phyloP scores from a whole-genome alignment of 2,797 vertebrate species.

The Etheostoma nigrum region DNA sequence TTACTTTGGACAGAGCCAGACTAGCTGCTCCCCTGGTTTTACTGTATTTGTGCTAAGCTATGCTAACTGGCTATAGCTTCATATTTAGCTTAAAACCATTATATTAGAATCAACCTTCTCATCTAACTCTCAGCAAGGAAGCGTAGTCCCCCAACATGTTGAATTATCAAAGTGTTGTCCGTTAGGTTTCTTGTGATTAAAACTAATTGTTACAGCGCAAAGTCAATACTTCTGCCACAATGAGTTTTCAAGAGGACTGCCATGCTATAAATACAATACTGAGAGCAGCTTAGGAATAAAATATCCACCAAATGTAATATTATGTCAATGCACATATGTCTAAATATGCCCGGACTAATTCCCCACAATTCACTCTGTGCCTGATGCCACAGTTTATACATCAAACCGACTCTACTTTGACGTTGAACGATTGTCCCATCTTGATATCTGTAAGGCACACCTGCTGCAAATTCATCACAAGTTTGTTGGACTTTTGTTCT shows the following conservation, averaged over 20 bases:
- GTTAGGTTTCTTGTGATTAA: background rate
- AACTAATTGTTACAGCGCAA: background rate
- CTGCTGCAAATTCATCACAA: conserved; percentile 54
- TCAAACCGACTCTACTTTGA: background rate
- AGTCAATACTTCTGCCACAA: background rate
- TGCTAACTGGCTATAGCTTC: background rate
- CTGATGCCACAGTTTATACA: background rate
- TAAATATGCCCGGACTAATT: conserved; percentile 8
- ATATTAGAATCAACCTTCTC: background rate
- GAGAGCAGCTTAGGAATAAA: background rate
- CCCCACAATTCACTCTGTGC: background rate
- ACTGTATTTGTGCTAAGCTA: no score
- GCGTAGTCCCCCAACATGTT: background rate
- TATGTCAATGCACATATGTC: conserved; percentile 4
- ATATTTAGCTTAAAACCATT: background rate
- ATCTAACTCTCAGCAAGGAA: background rate
- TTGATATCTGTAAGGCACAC: conserved; percentile 29
- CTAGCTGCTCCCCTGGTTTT: no score
- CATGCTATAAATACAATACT: background rate
- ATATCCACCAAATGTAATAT: conserved; percentile 12
- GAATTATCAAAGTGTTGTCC: no score
- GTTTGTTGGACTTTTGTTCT: conserved; percentile 34
- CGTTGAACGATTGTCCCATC: conserved; percentile 48
- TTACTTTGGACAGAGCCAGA: no score
- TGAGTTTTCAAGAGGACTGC: background rate